Percentiles rank a stretch among this genome's conserved stretches.
Conservation (phyloP, 1,140 invertebrate genomes). For the Thalassaphorura encarpata region DNA sequence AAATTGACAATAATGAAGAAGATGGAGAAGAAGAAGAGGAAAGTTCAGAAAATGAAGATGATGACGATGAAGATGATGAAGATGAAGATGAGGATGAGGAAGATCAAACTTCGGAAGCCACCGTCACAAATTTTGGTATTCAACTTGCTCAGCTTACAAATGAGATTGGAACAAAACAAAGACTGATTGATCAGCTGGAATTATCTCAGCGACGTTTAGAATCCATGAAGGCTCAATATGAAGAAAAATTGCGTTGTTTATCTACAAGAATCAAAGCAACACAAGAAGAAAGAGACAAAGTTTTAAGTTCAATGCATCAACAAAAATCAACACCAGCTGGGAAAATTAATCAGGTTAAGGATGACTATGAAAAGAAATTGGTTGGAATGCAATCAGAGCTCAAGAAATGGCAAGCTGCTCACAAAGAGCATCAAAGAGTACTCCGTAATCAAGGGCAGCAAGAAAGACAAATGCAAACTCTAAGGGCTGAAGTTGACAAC, state of each 20-base stretch:
- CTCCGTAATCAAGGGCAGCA: constrained; percentile 71
- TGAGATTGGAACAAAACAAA: constrained; percentile 34
- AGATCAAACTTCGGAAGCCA: constrained; percentile 32
- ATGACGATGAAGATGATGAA: constrained; percentile 30
- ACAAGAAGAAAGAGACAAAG: constrained; percentile 85
- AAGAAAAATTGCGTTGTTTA: constrained; percentile 83
- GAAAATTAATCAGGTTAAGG: constrained; percentile 34
- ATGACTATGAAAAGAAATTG: constrained; percentile 84
- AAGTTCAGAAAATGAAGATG: constrained; percentile 12
- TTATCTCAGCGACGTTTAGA: constrained; percentile 70
- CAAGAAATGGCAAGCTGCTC: constrained; percentile 72
- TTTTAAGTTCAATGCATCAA: constrained; percentile 51
- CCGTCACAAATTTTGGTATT: constrained; percentile 3
- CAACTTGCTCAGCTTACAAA: background rate
- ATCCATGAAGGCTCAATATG: constrained; percentile 80
- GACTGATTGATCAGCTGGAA: constrained; percentile 88
- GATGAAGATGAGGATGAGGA: constrained; percentile 35
- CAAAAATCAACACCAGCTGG: background rate
- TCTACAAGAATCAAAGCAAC: constrained; percentile 78
- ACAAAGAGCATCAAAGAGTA: constrained; percentile 78
- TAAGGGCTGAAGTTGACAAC: constrained; percentile 69
- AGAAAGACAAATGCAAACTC: constrained; percentile 64
- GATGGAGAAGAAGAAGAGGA: constrained; percentile 43
- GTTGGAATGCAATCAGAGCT: constrained; percentile 74
- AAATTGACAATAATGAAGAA: constrained; percentile 40